These are phyloP conservation scores for Alosa alosa DNA, from an alignment of 2,113 vertebrate species.

Conservation along the genomic window DNA sequence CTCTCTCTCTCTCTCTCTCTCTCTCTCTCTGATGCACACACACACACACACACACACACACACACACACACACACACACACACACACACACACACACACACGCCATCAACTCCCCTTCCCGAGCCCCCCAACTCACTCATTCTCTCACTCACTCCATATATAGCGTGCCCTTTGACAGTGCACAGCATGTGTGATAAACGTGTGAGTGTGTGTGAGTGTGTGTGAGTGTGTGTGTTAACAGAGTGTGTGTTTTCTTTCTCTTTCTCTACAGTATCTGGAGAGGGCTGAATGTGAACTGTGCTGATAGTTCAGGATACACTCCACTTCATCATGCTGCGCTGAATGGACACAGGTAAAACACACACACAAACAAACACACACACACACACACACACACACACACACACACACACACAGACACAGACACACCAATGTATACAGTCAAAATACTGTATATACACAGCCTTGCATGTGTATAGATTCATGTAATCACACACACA, in stretches of 20 bases:
- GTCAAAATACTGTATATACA: no score
- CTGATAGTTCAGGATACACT: conserved; percentile 83
- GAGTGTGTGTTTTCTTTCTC: conserved; percentile 39
- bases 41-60: not conserved
- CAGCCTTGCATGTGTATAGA: no score
- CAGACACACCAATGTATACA: not conserved
- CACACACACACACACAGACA: conserved; percentile 5
- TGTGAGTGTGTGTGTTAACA: not conserved
- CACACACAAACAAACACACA: conserved; percentile 17
- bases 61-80: not conserved
- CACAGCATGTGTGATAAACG: not conserved
- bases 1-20: conserved; percentile 24
- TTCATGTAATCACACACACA: no score
- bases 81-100: not conserved
- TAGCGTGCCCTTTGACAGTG: not conserved
- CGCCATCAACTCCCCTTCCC: no score
- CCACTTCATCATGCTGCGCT: conserved; percentile 85
- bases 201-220: not conserved
- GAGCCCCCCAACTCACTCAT: no score
- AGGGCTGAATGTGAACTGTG: conserved; percentile 84
- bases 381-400: not conserved
- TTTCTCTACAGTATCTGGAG: conserved; percentile 82
- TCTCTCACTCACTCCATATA: no score
- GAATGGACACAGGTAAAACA: conserved; percentile 84
- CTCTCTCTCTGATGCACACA: conserved; percentile 6